A percentile compares a stretch with the other conserved stretches of the same genome.
Conservation (phyloP, 2,113 vertebrate species). For the Carassius auratus region DNA sequence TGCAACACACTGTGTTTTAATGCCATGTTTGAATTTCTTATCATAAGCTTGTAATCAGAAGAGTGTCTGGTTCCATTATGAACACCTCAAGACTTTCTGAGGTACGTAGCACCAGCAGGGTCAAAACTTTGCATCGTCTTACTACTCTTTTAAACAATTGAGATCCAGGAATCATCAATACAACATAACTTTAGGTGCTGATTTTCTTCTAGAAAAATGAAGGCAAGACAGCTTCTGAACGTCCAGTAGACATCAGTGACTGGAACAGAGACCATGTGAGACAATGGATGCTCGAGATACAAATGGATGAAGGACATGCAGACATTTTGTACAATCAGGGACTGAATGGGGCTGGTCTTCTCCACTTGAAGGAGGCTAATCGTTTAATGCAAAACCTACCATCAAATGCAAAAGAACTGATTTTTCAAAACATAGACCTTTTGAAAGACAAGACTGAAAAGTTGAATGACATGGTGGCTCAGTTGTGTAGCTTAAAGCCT, state of each 20-base stretch:
- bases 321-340: constrained; percentile 60
- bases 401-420: constrained; percentile 62
- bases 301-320: constrained; percentile 54
- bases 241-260: constrained; percentile 59
- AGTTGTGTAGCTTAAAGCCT: constrained; percentile 55
- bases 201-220: too few relatives aligned
- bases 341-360: constrained; percentile 62
- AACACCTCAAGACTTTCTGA: neutral
- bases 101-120: neutral
- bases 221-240: neutral
- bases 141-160: too few relatives aligned
- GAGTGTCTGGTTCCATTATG: neutral
- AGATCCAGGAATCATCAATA: too few relatives aligned
- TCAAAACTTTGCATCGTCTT: neutral
- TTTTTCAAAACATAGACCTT: constrained; percentile 62
- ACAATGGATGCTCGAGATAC: constrained; percentile 59
- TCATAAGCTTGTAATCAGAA: neutral
- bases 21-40: neutral
- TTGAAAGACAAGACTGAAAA: constrained; percentile 56
- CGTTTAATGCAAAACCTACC: constrained; percentile 19
- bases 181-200: neutral
- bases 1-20: neutral
- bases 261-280: constrained; percentile 69
- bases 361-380: constrained; percentile 56
- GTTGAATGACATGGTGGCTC: neutral